These are phyloP conservation scores for Chaitophorus viminalis DNA, from an alignment of 2,888 invertebrate genomes.

Conservation along the genomic window DNA sequence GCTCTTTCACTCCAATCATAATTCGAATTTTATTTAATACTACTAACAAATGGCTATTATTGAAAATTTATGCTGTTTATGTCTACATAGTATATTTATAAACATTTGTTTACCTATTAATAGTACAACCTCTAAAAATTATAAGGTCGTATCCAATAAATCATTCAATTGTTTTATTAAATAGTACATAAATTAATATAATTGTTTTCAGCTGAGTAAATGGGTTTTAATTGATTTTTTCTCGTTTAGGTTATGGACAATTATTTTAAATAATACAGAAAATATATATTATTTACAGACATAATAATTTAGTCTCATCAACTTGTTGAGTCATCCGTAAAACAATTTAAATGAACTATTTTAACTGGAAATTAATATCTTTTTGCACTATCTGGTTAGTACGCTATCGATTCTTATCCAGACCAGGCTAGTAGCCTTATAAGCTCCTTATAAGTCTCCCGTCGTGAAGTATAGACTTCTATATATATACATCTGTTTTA, in stretches of 20 bases:
- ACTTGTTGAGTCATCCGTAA: conserved; percentile 49
- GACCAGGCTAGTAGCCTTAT: conserved; percentile 37
- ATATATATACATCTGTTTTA: conserved; percentile 38
- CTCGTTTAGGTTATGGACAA: too few species aligned
- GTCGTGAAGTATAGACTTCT: conserved; percentile 40
- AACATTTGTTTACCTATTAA: too few species aligned
- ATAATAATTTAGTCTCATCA: background rate
- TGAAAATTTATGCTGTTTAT: too few species aligned
- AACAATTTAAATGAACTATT: conserved; percentile 40
- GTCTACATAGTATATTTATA: too few species aligned
- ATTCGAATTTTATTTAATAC: background rate
- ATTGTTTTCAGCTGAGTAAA: too few species aligned
- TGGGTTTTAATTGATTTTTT: too few species aligned
- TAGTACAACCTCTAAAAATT: too few species aligned
- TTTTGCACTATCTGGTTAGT: conserved; percentile 47
- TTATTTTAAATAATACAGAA: background rate
- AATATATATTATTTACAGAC: background rate
- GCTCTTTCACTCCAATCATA: background rate
- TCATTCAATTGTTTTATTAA: too few species aligned
- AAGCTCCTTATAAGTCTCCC: conserved; percentile 60
- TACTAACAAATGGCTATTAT: background rate
- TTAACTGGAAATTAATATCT: conserved; percentile 45
- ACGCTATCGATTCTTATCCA: conserved; percentile 43
- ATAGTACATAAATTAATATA: too few species aligned
- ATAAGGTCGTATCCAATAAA: too few species aligned